Evolutionary conservation across 2,797 vertebrate genomes (phyloP), one percentile per base, ranked within the genome.

Genomic region (Aplochiton taeniatus): DNA sequence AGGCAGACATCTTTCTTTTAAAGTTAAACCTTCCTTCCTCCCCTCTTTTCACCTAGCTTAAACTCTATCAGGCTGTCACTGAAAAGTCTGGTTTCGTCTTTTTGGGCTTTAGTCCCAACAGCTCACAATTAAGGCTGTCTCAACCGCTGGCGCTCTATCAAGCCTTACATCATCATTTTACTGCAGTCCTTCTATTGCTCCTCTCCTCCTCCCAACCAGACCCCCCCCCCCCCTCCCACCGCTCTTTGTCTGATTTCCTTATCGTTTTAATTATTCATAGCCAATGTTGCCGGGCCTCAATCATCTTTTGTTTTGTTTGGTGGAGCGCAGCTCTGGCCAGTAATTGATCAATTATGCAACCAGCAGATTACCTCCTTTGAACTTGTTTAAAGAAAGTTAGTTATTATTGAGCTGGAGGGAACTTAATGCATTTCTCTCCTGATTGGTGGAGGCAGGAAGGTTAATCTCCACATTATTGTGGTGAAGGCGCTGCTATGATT

Each of bases 131-230:
- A 94, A 92, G 95, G 82, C 85, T 92, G 47, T n/a, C 76, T 85
- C 91, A 93, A 91, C 92, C 87, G 85, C 93, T 98, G 96, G 95
- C 95, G 90, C 75, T 76, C 87, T 88, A 91, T 95, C 93, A 95
- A 96, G 89, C 87, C 93, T 96, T 94, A 96, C 95, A 94, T 96
- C 96, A 98, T 95, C 63, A 14, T 43, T 11, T 62, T 44, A 44
- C 50, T 64, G 77, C 75, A 59, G 62, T 59, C 65, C 50, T n/a
- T 57, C 44, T 73, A 16, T 57, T 10, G 43, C 48, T 65, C 65
- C 56, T 45, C 65, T 13, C 56, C 19, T 16, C 45, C 12, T 44
- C 20, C 17, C 43, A 20, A n/a, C n/a, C n/a, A n/a, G n/a, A n/a
- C n/a, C 12, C 14, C 50, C 42, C 12, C 43, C 14, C 66, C 49